Evolutionary conservation across 2,888 invertebrate species (phyloP).

Genomic region (Apeira syringaria): DNA sequence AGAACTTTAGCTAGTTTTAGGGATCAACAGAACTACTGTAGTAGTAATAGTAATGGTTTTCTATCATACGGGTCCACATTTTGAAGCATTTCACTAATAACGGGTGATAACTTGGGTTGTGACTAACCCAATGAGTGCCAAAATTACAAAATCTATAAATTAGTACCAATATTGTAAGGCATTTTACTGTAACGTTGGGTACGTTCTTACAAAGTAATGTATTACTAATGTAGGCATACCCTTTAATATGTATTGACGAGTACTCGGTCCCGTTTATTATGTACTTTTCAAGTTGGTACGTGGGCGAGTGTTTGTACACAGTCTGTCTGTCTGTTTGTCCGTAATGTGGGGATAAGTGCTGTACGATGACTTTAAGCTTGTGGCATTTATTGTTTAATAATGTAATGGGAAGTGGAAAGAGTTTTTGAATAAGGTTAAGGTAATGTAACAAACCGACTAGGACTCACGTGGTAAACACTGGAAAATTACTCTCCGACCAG

Average conservation of each 20-base stretch:
- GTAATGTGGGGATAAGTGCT: slow-evolving; percentile 22
- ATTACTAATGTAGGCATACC: background rate
- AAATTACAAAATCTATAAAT: background rate
- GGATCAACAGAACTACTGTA: no score
- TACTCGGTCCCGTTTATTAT: background rate
- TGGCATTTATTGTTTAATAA: slow-evolving; percentile 8
- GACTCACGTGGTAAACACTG: no score
- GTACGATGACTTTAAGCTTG: slow-evolving; percentile 2
- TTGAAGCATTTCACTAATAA: no score
- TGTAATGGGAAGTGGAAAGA: background rate
- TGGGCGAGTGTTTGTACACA: slow-evolving; percentile 16
- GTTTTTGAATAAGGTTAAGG: no score
- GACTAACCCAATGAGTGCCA: no score
- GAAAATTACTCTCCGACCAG: no score
- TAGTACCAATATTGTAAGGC: background rate
- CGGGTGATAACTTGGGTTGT: no score
- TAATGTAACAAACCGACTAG: no score
- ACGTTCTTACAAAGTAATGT: background rate
- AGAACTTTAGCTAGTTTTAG: no score
- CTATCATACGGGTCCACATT: no score
- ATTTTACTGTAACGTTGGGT: background rate
- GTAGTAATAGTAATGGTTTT: no score
- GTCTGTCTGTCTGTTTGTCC: slow-evolving; percentile 15
- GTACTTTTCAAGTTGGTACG: background rate
- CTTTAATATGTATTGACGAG: no score